phyloP scores from a whole-genome alignment of 2,888 invertebrate genomes.

The Lasius platythorax region DNA sequence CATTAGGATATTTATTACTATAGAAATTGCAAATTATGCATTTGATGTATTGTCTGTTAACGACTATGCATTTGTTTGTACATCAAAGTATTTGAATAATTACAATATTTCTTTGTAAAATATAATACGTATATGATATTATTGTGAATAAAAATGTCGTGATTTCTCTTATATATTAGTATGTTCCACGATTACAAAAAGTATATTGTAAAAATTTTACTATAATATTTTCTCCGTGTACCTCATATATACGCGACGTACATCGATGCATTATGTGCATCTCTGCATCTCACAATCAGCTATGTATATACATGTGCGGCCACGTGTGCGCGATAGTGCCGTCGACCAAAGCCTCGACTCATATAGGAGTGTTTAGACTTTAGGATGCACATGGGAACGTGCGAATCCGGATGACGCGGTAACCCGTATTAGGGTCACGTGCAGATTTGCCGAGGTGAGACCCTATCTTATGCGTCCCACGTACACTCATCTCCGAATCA shows the following conservation, averaged over 20 bases:
- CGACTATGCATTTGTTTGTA: no score
- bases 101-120: no score
- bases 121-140: no score
- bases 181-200: no score
- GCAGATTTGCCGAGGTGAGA: conserved; percentile 81
- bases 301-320: background rate
- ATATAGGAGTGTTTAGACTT: conserved; percentile 77
- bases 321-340: conserved; percentile 49
- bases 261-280: conserved; percentile 21
- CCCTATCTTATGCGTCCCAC: conserved; percentile 82
- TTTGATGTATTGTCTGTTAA: no score
- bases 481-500: conserved; percentile 83
- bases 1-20: no score
- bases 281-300: background rate
- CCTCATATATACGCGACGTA: background rate
- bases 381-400: conserved; percentile 79
- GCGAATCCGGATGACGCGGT: conserved; percentile 76
- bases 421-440: conserved; percentile 83
- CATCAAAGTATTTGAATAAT: no score
- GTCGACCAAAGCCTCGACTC: conserved; percentile 67
- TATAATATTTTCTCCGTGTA: background rate
- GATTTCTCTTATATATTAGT: no score
- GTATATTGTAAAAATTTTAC: no score
- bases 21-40: no score
- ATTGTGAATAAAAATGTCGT: no score